Percentiles rank a stretch among this genome's conserved stretches.
Evolutionary conservation across 2,113 vertebrate genomes (phyloP).

Genomic region (Salvelinus sp.): DNA sequence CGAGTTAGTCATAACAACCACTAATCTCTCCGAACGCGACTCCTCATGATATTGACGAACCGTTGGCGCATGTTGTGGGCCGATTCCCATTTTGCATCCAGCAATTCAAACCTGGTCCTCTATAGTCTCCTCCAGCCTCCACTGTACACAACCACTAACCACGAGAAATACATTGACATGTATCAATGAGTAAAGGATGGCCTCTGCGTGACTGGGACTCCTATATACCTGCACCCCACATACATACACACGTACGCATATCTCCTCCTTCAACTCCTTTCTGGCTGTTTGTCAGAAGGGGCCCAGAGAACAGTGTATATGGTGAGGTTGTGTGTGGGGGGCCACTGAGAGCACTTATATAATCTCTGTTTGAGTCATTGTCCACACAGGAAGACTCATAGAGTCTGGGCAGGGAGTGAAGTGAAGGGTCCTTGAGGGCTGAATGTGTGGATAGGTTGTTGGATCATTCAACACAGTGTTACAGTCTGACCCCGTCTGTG

Average conservation of each 20-base stretch:
- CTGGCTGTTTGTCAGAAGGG: neutral
- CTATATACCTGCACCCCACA: slow-evolving; percentile 1
- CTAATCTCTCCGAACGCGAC: too few species aligned
- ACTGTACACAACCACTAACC: too few species aligned
- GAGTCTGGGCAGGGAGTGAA: neutral
- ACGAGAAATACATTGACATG: too few species aligned
- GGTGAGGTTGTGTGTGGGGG: too few species aligned
- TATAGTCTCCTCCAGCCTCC: too few species aligned
- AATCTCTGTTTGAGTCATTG: too few species aligned
- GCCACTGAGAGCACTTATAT: neutral
- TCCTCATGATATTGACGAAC: too few species aligned
- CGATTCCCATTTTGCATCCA: too few species aligned
- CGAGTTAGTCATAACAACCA: too few species aligned
- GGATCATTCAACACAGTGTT: neutral
- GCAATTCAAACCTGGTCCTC: too few species aligned
- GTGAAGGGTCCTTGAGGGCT: neutral
- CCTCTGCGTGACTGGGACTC: neutral
- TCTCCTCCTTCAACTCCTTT: neutral
- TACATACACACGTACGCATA: slow-evolving; percentile 3
- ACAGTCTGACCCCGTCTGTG: neutral
- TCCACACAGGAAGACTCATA: neutral
- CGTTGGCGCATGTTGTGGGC: too few species aligned
- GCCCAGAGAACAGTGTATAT: too few species aligned
- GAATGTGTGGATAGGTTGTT: neutral
- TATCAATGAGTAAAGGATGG: neutral